These are phyloP conservation scores for Tolypeutes matacus DNA, from an alignment of 2,797 vertebrate genomes.

Conservation along the genomic window DNA sequence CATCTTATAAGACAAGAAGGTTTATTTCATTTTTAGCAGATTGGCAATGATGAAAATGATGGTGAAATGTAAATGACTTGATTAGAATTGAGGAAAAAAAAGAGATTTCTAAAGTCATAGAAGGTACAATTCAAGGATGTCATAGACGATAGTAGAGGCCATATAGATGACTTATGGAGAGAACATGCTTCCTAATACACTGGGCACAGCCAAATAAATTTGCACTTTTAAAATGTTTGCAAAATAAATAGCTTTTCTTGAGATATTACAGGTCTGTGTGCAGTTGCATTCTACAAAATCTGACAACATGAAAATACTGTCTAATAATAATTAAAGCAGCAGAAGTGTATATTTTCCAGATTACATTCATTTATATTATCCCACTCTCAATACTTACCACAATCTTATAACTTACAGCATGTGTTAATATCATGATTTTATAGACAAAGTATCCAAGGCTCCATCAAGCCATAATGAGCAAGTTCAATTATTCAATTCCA, in stretches of 20 bases:
- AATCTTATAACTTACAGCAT: not conserved
- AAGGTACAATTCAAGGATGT: not conserved
- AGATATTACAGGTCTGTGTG: not conserved
- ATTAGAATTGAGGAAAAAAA: not conserved
- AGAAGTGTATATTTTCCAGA: not conserved
- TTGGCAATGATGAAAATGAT: not conserved
- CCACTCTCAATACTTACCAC: not conserved
- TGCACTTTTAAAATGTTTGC: not conserved
- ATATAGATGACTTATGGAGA: not conserved
- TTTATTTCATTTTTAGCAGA: not conserved
- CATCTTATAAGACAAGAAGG: not conserved
- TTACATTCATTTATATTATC: not conserved
- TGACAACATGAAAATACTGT: not conserved
- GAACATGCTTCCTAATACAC: not conserved
- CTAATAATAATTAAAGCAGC: not conserved
- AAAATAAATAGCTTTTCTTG: not conserved
- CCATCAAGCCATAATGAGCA: not conserved
- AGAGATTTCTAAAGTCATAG: not conserved
- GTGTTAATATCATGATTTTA: not conserved
- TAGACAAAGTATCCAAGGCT: not conserved
- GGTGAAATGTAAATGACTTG: not conserved
- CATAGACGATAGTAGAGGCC: not conserved
- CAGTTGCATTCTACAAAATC: not conserved
- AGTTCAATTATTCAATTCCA: not conserved
- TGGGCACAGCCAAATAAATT: not conserved